These are phyloP conservation scores for Eurytoma adleriae DNA, from an alignment of 2,888 invertebrate species.

Conservation along the genomic window DNA sequence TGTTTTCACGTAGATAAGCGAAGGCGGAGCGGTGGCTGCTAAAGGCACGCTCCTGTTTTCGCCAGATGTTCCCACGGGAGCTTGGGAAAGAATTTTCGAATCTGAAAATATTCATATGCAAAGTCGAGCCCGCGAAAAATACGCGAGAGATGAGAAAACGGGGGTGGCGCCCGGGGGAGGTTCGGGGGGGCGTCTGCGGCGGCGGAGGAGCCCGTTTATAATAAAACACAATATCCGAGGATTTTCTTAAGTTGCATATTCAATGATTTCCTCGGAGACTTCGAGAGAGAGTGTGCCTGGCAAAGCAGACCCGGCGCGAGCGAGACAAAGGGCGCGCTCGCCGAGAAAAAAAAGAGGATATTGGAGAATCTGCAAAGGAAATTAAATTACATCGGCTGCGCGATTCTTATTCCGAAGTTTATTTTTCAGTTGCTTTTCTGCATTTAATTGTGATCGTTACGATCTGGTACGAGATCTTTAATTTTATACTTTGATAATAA, in stretches of 20 bases:
- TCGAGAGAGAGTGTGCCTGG: slow-evolving; percentile 47
- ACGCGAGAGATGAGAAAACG: slow-evolving; percentile 43
- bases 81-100: slow-evolving; percentile 68
- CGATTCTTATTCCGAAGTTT: slow-evolving; percentile 47
- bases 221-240: slow-evolving; percentile 76
- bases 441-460: not conserved
- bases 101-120: slow-evolving; percentile 73
- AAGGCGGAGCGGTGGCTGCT: not conserved
- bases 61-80: slow-evolving; percentile 64
- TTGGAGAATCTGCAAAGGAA: slow-evolving; percentile 51
- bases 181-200: slow-evolving; percentile 32
- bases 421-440: not conserved
- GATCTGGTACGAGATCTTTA: not conserved
- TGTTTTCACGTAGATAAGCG: slow-evolving; percentile 47
- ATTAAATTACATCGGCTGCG: slow-evolving; percentile 62
- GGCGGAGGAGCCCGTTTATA: slow-evolving; percentile 68
- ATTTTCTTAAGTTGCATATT: slow-evolving; percentile 82
- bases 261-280: slow-evolving; percentile 88
- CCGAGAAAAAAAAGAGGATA: not conserved
- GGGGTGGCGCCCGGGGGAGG: not conserved
- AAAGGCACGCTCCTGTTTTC: slow-evolving; percentile 35
- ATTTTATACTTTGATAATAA: not conserved
- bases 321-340: slow-evolving; percentile 8
- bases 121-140: slow-evolving; percentile 63
- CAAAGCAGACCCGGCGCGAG: slow-evolving; percentile 1